Base-by-base conservation (phyloP, 1,140 invertebrate species). In the Drosophila rhopaloa region DNA sequence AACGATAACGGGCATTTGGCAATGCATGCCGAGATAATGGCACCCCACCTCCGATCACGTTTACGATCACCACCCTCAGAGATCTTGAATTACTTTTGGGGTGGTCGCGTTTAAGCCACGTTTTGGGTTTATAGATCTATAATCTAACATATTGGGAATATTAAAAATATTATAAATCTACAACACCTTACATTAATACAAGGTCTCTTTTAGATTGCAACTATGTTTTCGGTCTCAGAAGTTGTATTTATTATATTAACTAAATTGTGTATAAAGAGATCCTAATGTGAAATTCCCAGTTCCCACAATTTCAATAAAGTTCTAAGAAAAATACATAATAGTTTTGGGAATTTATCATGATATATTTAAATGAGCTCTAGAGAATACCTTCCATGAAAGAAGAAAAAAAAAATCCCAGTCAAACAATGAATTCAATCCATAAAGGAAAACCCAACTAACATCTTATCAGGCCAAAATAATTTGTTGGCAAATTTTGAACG, bases 381-480 rank as follows among this genome's bases (percentile, higher is more conserved):
- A 32, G 8, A 32, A 32, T 32, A 32, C 6, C 1, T 7, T 32
- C 8, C 6, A 32, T 32, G 1, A 32, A 32, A 16, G 7, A 4
- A 5, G 27, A n/a, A 9, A 24, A 56, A 56, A 19, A 14, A 29
- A 10, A 11, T 56, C 9, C 24, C 59, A 46, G 32, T 10, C 53
- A 40, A 44, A n/a, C 54, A 68, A 44, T 46, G 35, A 81, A 70
- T 40, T 19, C 32, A 37, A 35, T 53, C 10, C 9, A 53, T 11
- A 19, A 16, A 48, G 43, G 29, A 70, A 71, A 70, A 48, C 43
- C 65, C 46, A 71, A 24, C 56, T 50, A 44, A 32, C 13, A 63
- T 61, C 54, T 71, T 84, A 83, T 80, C 81, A 68, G 62, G 41
- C 47, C 29, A 37, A 70, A 84, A 84, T 68, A 76, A 81, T 71